These are phyloP conservation scores for Mixornis gularis DNA, from an alignment of 2,113 vertebrate species.

Conservation along the genomic window DNA sequence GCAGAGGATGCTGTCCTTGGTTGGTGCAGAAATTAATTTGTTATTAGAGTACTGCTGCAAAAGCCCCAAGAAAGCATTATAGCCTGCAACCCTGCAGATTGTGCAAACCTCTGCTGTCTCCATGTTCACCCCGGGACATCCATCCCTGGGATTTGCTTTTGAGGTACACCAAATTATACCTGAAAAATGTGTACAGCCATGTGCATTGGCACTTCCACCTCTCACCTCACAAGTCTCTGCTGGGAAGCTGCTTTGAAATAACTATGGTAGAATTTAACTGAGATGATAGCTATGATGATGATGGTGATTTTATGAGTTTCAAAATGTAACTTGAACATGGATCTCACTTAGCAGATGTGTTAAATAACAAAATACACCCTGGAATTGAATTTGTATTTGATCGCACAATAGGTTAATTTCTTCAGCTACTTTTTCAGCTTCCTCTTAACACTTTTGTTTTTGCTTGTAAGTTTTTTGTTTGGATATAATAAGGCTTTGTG, in stretches of 20 bases:
- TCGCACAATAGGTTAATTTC: slow-evolving; percentile 9
- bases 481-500: slow-evolving; percentile 42
- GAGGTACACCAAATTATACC: not conserved
- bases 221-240: not conserved
- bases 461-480: slow-evolving; percentile 50
- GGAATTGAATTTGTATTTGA: slow-evolving; percentile 17
- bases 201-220: not conserved
- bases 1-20: not conserved
- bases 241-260: not conserved
- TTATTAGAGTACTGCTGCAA: not conserved
- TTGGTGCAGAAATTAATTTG: not conserved
- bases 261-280: not conserved
- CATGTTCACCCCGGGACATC: not conserved
- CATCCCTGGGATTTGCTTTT: not conserved
- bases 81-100: not conserved
- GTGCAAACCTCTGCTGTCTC: not conserved
- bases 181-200: not conserved
- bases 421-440: slow-evolving; percentile 38
- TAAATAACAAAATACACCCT: not conserved
- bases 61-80: not conserved
- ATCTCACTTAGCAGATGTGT: not conserved
- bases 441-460: slow-evolving; percentile 31
- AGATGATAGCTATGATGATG: not conserved
- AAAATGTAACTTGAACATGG: not conserved
- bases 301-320: not conserved